Conservation (phyloP, 2,888 invertebrate species). For the Stenurella melanura region DNA sequence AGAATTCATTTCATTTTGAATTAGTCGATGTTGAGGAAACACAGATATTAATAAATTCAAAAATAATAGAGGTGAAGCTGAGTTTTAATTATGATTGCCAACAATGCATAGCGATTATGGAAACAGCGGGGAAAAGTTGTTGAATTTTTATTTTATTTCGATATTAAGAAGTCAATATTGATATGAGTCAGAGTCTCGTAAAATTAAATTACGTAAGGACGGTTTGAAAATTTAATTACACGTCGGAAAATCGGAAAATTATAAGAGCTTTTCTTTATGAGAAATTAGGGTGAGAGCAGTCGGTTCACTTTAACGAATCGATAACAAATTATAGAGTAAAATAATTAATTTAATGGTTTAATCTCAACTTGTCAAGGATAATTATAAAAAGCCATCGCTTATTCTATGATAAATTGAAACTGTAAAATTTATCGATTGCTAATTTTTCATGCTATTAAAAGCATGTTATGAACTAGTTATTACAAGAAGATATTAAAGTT, state of each 20-base stretch:
- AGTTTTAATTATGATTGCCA: not conserved
- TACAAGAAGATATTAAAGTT: conserved; percentile 4
- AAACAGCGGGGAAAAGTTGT: not conserved
- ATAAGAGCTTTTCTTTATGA: conserved; percentile 53
- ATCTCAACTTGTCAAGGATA: conserved; percentile 50
- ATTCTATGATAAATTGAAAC: conserved; percentile 46
- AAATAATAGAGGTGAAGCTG: not conserved
- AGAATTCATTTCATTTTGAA: not conserved
- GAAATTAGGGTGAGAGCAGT: conserved; percentile 47
- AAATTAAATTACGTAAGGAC: conserved; percentile 62
- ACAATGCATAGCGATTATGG: not conserved
- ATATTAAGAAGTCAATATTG: conserved; percentile 60
- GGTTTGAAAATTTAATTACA: conserved; percentile 62
- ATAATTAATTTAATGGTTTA: conserved; percentile 58
- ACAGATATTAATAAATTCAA: not conserved
- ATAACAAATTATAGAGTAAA: conserved; percentile 56
- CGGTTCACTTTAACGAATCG: conserved; percentile 47
- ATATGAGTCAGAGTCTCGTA: conserved; percentile 55
- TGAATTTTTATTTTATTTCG: not conserved
- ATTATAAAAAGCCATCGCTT: conserved; percentile 45
- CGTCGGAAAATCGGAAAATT: conserved; percentile 57
- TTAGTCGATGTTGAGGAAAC: not conserved
- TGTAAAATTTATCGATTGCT: conserved; percentile 40
- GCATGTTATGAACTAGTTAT: conserved; percentile 6
- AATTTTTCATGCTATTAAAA: conserved; percentile 38